Evolutionary conservation across 2,113 vertebrate genomes (phyloP).

Genomic region (Stegostoma tigrinum): DNA sequence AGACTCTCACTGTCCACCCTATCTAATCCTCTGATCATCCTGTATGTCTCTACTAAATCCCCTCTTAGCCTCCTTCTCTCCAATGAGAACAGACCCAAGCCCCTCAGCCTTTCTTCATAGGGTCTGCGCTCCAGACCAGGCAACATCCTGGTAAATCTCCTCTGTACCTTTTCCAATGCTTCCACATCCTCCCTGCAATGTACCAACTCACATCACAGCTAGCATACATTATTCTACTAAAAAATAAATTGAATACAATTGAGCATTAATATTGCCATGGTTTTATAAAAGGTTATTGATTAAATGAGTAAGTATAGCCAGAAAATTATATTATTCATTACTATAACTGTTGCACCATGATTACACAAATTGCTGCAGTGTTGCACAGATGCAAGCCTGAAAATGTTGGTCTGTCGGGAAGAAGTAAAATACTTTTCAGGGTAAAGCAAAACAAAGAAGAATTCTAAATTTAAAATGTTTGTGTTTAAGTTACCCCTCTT

Average conservation of each 20-base stretch:
- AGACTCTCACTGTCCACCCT: too few species aligned
- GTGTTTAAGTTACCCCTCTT: background rate
- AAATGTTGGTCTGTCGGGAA: background rate
- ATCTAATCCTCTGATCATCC: too few species aligned
- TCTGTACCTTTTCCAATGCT: too few species aligned
- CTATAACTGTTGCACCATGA: too few species aligned
- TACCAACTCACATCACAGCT: background rate
- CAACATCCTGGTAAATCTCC: too few species aligned
- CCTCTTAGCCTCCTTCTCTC: too few species aligned
- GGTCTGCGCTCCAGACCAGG: too few species aligned
- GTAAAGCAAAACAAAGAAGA: background rate
- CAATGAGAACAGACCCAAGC: too few species aligned
- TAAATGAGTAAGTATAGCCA: background rate
- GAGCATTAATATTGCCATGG: background rate
- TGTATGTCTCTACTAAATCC: too few species aligned
- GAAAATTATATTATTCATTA: background rate
- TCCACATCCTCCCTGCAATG: too few species aligned
- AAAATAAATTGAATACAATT: background rate
- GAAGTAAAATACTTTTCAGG: background rate
- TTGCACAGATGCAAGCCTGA: background rate
- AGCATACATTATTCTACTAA: background rate
- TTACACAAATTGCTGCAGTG: background rate
- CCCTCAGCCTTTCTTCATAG: too few species aligned
- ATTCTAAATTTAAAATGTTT: background rate
- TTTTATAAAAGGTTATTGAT: background rate